Evolutionary conservation across 2,797 vertebrate species (phyloP).

Genomic region (Parotocinclus haroldoi): DNA sequence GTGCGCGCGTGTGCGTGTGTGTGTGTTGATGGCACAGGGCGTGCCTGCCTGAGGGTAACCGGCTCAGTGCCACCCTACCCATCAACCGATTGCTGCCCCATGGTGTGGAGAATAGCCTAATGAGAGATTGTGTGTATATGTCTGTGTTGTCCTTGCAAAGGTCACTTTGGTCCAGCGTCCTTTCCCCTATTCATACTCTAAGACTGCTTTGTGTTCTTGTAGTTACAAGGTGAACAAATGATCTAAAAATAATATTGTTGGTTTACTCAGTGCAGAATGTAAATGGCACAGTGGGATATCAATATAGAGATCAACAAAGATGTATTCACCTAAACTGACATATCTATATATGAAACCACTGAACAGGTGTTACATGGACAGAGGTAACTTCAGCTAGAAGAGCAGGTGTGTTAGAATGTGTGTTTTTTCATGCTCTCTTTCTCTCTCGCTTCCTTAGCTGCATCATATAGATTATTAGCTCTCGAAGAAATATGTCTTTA

Average conservation of each 20-base stretch:
- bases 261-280: not conserved
- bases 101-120: slow-evolving; percentile 33
- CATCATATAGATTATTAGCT: too few relatives aligned
- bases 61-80: slow-evolving; percentile 43
- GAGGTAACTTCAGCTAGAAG: too few relatives aligned
- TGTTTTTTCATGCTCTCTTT: too few relatives aligned
- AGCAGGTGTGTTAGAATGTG: too few relatives aligned
- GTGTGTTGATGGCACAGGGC: slow-evolving; percentile 5
- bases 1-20: too few relatives aligned
- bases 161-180: slow-evolving; percentile 31
- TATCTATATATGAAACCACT: not conserved
- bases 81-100: slow-evolving; percentile 36
- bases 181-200: slow-evolving; percentile 15
- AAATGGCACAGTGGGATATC: slow-evolving; percentile 15
- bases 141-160: slow-evolving; percentile 28
- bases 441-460: too few relatives aligned
- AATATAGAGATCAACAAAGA: slow-evolving; percentile 17
- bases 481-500: too few relatives aligned
- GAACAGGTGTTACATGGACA: slow-evolving; percentile 17
- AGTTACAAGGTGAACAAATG: too few relatives aligned
- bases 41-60: slow-evolving; percentile 39
- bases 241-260: too few relatives aligned
- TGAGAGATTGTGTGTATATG: slow-evolving; percentile 26
- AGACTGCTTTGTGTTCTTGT: slow-evolving; percentile 10
- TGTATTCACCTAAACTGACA: slow-evolving; percentile 6